phyloP scores from a whole-genome alignment of 2,888 invertebrate species.

The Leucophora obtusa region DNA sequence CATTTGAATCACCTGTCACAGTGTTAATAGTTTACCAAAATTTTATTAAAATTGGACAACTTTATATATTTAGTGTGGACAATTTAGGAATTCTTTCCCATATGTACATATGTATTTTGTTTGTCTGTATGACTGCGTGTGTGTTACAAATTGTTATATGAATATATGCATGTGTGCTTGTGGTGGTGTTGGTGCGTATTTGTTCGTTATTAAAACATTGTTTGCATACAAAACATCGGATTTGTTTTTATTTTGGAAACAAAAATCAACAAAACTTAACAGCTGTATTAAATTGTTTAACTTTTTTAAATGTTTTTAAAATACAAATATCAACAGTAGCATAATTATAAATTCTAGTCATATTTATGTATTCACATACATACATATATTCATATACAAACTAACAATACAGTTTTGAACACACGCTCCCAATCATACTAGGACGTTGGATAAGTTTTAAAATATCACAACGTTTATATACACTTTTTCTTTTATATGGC shows the following conservation, averaged over 20 bases:
- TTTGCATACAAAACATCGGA: slow-evolving; percentile 44
- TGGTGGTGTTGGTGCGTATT: not conserved
- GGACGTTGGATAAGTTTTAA: too few species aligned
- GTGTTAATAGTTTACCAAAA: too few species aligned
- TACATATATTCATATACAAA: too few species aligned
- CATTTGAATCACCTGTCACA: too few species aligned
- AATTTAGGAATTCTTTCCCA: too few species aligned
- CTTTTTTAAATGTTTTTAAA: not conserved
- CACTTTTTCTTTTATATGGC: too few species aligned
- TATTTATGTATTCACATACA: not conserved
- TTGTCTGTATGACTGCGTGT: not conserved
- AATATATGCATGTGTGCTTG: slow-evolving; percentile 11
- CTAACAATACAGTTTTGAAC: too few species aligned
- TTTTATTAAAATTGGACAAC: too few species aligned
- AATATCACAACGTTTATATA: too few species aligned
- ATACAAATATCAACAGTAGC: slow-evolving; percentile 21
- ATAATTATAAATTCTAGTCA: slow-evolving; percentile 45
- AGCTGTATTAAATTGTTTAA: slow-evolving; percentile 45
- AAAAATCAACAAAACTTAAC: slow-evolving; percentile 22
- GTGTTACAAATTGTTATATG: slow-evolving; percentile 11
- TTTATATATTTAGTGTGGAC: too few species aligned
- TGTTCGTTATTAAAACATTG: slow-evolving; percentile 39
- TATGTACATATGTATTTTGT: not conserved
- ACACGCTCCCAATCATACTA: too few species aligned
- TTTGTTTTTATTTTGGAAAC: not conserved